Evolutionary conservation across 2,888 invertebrate genomes (phyloP).

Genomic region (Trichogramma evanescens): DNA sequence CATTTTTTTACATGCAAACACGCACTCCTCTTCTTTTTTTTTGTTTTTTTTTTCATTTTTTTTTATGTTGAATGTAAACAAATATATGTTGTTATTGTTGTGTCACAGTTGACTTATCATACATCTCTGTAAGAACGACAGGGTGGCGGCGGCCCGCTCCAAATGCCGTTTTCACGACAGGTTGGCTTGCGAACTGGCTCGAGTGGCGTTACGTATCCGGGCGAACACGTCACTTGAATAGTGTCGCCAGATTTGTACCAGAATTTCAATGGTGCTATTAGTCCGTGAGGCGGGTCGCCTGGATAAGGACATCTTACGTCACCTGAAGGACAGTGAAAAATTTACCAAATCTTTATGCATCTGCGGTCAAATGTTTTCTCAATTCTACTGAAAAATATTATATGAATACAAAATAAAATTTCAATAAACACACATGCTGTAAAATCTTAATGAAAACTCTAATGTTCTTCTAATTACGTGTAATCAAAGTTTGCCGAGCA

Average conservation of each 20-base stretch:
- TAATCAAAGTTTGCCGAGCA: no score
- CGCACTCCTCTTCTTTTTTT: background rate
- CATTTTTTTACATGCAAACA: background rate
- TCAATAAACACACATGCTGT: no score
- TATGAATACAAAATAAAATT: background rate
- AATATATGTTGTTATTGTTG: background rate
- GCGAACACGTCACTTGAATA: constrained; percentile 62
- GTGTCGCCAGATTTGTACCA: constrained; percentile 69
- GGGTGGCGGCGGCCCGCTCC: constrained; percentile 62
- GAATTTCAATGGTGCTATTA: constrained; percentile 64
- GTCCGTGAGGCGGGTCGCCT: constrained; percentile 65
- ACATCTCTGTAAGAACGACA: constrained; percentile 61
- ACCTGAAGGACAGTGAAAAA: constrained; percentile 46
- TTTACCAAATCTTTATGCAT: background rate
- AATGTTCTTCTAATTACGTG: no score
- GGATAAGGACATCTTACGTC: constrained; percentile 67
- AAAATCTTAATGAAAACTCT: no score
- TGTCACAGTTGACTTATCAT: constrained; percentile 36
- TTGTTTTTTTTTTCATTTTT: constrained; percentile 4
- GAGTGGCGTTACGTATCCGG: constrained; percentile 54
- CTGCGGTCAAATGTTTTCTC: background rate
- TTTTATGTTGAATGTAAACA: background rate
- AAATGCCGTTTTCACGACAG: constrained; percentile 61
- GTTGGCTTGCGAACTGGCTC: constrained; percentile 58
- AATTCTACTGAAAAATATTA: background rate